Evolutionary conservation across 2,113 vertebrate genomes (phyloP).

Genomic region (Lophius piscatorius): DNA sequence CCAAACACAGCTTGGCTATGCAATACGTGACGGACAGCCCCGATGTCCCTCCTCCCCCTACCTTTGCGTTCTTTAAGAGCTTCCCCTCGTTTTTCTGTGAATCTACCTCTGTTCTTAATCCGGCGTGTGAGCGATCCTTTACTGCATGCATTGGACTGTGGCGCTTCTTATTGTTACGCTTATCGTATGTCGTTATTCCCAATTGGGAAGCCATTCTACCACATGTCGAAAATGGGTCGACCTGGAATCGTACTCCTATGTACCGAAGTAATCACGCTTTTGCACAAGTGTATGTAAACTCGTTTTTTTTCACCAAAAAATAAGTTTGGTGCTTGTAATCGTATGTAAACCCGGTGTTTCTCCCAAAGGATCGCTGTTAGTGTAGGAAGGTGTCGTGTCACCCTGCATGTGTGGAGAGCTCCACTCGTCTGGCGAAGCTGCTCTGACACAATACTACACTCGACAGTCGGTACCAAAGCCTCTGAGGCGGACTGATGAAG

Average conservation of each 20-base stretch:
- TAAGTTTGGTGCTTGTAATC: constrained; percentile 52
- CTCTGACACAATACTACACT: constrained; percentile 67
- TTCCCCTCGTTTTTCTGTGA: constrained; percentile 51
- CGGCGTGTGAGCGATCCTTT: constrained; percentile 40
- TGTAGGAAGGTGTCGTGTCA: constrained; percentile 20
- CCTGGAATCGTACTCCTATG: constrained; percentile 18
- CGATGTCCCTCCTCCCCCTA: constrained; percentile 26
- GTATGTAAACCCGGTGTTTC: constrained; percentile 66
- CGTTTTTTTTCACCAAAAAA: constrained; percentile 61
- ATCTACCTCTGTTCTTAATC: constrained; percentile 73
- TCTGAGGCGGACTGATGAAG: constrained; percentile 69
- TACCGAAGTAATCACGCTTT: constrained; percentile 51
- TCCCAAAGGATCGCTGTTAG: constrained; percentile 39
- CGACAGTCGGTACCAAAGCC: constrained; percentile 61
- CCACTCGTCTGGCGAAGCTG: constrained; percentile 56
- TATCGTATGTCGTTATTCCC: too few relatives aligned
- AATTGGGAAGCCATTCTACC: too few relatives aligned
- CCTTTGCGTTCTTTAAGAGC: constrained; percentile 30
- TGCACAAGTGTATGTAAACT: constrained; percentile 60
- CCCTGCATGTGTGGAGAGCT: constrained; percentile 56
- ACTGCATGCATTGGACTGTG: constrained; percentile 52
- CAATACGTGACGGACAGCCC: constrained; percentile 62
- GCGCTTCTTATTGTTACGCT: background rate
- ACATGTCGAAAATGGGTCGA: too few relatives aligned
- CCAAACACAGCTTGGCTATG: constrained; percentile 62